phyloP scores from a whole-genome alignment of 2,113 vertebrate genomes.

The Hystrix brachyura region DNA sequence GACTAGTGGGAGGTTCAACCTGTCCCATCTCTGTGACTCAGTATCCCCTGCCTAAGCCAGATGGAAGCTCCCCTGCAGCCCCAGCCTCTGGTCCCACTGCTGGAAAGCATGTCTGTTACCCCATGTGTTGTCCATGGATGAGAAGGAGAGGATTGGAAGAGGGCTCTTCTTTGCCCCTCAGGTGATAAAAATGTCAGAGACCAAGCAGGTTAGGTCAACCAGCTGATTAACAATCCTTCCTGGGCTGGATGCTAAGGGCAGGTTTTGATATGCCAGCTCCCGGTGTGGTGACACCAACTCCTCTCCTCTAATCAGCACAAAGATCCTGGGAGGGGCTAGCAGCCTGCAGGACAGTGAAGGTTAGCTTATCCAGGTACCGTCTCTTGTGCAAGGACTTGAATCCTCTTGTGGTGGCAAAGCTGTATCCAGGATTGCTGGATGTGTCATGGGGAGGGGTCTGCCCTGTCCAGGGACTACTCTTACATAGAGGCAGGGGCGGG shows the following conservation, averaged over 20 bases:
- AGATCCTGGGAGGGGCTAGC: not conserved
- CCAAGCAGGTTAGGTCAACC: not conserved
- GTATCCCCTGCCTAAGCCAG: not conserved
- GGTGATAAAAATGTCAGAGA: not conserved
- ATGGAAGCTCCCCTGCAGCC: not conserved
- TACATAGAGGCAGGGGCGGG: fast-evolving
- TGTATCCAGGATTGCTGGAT: not conserved
- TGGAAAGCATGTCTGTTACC: not conserved
- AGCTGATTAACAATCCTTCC: not conserved
- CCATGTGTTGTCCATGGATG: not conserved
- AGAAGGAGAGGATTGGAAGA: not conserved
- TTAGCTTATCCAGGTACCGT: not conserved
- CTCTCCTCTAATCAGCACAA: not conserved
- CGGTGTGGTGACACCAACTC: not conserved
- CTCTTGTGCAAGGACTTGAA: not conserved
- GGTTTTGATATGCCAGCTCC: not conserved
- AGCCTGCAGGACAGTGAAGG: not conserved
- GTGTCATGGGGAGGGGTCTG: not conserved
- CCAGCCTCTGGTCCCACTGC: not conserved
- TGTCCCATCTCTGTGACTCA: not conserved
- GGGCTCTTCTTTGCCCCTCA: not conserved
- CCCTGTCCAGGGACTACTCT: not conserved
- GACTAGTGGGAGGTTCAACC: not conserved
- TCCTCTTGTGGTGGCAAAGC: not conserved
- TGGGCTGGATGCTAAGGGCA: not conserved